Evolutionary conservation across 2,113 vertebrate species (phyloP).

Genomic region (Aramus guarauna): DNA sequence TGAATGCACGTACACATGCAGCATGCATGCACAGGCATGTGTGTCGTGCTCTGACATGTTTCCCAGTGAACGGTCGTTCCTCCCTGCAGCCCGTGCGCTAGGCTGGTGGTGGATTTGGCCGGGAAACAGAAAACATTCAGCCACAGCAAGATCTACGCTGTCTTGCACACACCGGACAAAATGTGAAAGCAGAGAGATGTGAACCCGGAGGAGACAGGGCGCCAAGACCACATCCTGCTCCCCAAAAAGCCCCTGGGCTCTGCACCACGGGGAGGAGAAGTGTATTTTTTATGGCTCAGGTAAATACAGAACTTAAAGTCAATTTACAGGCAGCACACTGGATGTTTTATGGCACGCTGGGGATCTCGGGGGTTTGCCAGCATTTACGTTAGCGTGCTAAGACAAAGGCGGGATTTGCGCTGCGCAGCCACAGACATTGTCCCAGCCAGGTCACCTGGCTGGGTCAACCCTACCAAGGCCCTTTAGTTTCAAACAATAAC

Average conservation of each 20-base stretch:
- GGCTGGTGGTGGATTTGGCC: not conserved
- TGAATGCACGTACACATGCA: conserved; percentile 14
- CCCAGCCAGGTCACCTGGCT: not conserved
- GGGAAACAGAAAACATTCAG: not conserved
- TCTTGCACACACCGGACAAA: rapidly evolving
- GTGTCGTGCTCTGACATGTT: not conserved
- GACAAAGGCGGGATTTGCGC: not conserved
- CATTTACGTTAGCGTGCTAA: not conserved
- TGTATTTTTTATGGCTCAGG: not conserved
- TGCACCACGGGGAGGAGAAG: not conserved
- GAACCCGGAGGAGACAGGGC: not conserved
- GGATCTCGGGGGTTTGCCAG: not conserved
- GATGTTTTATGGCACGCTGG: not conserved
- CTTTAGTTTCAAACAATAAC: conserved; percentile 32
- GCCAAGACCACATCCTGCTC: not conserved
- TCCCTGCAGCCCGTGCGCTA: not conserved
- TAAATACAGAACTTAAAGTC: not conserved
- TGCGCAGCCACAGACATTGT: not conserved
- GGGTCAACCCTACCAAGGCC: conserved; percentile 8
- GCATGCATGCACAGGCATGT: conserved; percentile 1
- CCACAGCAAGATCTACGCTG: not conserved
- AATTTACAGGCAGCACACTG: not conserved
- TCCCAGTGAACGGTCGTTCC: not conserved
- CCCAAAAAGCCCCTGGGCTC: not conserved
- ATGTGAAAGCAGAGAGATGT: rapidly evolving